A percentile compares a stretch with the other conserved stretches of the same genome.
These are phyloP conservation scores for Dasypogon diadema DNA, from an alignment of 2,888 invertebrate genomes.

Conservation along the genomic window DNA sequence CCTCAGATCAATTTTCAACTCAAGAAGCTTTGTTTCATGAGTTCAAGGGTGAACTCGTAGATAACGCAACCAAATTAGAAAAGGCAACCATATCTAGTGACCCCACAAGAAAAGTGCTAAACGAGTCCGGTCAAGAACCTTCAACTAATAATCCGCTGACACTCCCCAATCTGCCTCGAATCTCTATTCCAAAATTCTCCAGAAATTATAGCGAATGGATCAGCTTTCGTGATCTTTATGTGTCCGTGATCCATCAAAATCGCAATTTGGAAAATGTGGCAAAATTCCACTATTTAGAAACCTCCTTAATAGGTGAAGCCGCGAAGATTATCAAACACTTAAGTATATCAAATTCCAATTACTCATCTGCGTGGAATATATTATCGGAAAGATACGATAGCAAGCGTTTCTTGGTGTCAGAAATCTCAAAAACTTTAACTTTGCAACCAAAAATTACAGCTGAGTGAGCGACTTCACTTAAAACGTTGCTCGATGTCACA, in stretches of 20 bases:
- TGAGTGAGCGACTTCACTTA: neutral
- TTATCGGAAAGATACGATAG: neutral
- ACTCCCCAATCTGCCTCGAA: neutral
- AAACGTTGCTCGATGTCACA: neutral
- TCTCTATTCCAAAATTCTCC: neutral
- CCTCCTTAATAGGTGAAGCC: neutral
- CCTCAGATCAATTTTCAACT: neutral
- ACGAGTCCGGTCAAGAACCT: too few species aligned
- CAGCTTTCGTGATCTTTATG: neutral
- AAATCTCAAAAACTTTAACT: neutral
- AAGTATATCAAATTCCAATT: neutral
- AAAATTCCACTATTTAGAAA: neutral
- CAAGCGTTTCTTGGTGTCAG: neutral
- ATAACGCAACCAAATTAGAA: neutral
- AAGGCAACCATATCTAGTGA: neutral
- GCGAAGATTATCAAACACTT: neutral
- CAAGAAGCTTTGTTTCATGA: neutral
- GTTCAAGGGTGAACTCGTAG: neutral
- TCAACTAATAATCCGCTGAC: neutral
- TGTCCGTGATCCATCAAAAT: neutral
- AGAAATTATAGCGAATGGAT: neutral
- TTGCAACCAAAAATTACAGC: neutral
- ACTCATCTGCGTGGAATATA: neutral
- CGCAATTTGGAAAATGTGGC: neutral
- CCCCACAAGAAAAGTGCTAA: too few species aligned